phyloP scores from a whole-genome alignment of 2,113 vertebrate species.

The Rana temporaria region DNA sequence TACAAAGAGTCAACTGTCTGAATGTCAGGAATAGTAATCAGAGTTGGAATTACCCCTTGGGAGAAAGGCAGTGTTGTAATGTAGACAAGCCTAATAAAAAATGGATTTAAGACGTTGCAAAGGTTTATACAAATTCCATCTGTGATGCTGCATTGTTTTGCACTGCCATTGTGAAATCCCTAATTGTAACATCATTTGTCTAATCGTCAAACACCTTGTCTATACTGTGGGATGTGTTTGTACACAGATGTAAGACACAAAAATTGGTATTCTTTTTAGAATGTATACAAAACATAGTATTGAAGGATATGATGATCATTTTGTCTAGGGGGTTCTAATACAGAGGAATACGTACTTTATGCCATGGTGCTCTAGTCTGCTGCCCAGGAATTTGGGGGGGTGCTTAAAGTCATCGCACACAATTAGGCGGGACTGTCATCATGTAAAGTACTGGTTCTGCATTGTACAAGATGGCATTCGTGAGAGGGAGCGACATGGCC shows the following conservation, averaged over 20 bases:
- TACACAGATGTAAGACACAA: neutral
- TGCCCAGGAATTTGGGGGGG: no score
- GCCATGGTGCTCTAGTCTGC: no score
- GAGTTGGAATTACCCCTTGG: neutral
- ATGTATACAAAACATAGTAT: neutral
- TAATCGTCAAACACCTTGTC: neutral
- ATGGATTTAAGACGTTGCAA: neutral
- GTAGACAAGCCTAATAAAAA: slow-evolving; percentile 22
- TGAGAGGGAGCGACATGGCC: no score
- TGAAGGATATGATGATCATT: no score
- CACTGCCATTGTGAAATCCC: neutral
- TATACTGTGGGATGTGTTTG: neutral
- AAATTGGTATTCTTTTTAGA: neutral
- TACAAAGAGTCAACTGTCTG: slow-evolving; percentile 10
- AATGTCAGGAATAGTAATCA: slow-evolving; percentile 10
- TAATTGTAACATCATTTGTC: neutral
- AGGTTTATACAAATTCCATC: neutral
- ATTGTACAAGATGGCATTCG: no score
- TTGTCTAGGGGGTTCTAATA: no score
- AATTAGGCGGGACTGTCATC: no score
- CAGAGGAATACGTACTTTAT: no score
- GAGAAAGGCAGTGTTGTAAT: slow-evolving; percentile 1
- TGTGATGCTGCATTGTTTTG: neutral
- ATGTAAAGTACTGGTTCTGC: no score
- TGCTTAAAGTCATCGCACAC: no score